Evolutionary conservation across 2,797 vertebrate species (phyloP), one percentile per base, ranked within the genome.

Genomic region (Melanotaenia pygmaea): DNA sequence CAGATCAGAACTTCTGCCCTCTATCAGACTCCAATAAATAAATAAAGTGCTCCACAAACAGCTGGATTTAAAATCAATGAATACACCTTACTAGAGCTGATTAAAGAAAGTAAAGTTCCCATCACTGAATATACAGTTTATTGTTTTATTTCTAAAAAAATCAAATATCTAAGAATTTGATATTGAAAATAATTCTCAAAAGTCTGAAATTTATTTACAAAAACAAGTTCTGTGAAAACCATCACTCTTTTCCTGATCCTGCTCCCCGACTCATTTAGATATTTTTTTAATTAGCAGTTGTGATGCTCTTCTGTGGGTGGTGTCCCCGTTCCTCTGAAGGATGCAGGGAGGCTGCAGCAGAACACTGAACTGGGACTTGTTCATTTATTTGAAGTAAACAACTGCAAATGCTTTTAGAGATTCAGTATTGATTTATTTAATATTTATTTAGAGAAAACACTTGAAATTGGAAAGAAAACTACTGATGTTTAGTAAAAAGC

Each of bases 1-100:
- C 16, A 69, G 70, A 70, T 80, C 82, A 67, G 73, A 90, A 84
- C 62, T 63, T 58, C 78, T 85, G 83, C 74, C 74, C 86, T 92
- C 85, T 89, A 88, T 80, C 81, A 70, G 77, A 88, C 81, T 86
- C 76, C 90, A 94, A 94, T 94, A 94, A 94, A 94, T 95, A 94
- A 94, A 94, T 94, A 94, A 94, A 94, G 92, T 94, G 92, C 89
- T 92, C 89, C 86, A 88, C 89, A 84, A 87, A 92, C 85, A 90
- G 79, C 79, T 88, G 85, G 84, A 90, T 85, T 43, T 85, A 69
- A 51, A 83, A 81, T 86, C 80, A 80, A 59, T 82, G 70, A 79
- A 85, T 76, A 80, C 57, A 74, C 64, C 34, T 81, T 75, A 60
- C 85, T 88, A 86, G 69, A 66, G 77, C 69, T 77, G 87, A 79